A percentile compares a stretch with the other conserved stretches of the same genome.
Conservation (phyloP, 2,888 invertebrate genomes). For the Carabus problematicus region DNA sequence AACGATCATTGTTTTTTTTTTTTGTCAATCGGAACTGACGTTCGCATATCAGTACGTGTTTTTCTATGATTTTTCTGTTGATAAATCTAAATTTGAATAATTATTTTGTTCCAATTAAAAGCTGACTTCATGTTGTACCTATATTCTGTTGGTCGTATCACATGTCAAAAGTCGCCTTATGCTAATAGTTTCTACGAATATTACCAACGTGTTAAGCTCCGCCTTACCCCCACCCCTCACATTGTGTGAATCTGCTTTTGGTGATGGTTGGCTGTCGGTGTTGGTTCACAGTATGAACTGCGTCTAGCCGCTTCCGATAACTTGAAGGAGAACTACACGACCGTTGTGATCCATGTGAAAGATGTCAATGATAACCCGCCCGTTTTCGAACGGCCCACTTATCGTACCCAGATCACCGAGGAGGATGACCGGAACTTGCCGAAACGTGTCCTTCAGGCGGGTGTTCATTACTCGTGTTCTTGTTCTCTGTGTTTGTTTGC, state of each 20-base stretch:
- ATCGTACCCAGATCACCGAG: slow-evolving; percentile 94
- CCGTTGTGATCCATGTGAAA: slow-evolving; percentile 95
- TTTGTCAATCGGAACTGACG: no score
- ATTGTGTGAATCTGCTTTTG: not conserved
- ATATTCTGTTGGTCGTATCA: no score
- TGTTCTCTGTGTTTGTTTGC: not conserved
- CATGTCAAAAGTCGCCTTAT: no score
- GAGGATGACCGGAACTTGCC: slow-evolving; percentile 94
- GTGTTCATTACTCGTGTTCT: not conserved
- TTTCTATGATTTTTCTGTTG: no score
- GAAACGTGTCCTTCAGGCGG: slow-evolving; percentile 88
- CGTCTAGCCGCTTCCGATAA: slow-evolving; percentile 95
- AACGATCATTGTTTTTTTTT: no score
- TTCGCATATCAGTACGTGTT: no score
- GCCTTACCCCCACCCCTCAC: no score
- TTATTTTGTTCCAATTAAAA: no score
- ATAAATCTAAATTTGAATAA: no score
- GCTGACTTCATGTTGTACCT: no score
- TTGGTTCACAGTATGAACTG: slow-evolving; percentile 79
- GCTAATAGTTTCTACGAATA: no score
- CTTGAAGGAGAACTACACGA: slow-evolving; percentile 96
- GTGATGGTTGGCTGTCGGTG: not conserved
- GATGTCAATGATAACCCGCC: slow-evolving; percentile 99
- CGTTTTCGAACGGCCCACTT: slow-evolving; percentile 92
- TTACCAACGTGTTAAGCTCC: no score